These are phyloP conservation scores for Pampusana beccarii DNA, from an alignment of 2,113 vertebrate species.

Conservation along the genomic window DNA sequence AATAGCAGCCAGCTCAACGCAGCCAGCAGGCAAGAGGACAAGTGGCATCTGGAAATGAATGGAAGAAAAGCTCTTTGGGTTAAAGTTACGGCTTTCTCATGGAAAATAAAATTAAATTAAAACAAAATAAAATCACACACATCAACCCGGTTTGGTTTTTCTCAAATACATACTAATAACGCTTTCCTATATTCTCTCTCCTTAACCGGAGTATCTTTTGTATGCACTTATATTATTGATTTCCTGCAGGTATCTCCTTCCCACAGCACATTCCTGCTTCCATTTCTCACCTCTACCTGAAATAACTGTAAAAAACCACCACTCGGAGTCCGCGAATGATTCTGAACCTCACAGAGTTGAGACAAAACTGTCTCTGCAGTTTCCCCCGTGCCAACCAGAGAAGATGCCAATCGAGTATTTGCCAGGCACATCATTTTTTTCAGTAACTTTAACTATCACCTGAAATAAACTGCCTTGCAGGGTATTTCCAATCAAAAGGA, in stretches of 20 bases:
- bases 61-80: neutral
- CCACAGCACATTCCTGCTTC: neutral
- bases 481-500: neutral
- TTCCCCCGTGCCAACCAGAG: neutral
- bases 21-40: neutral
- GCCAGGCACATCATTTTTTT: neutral
- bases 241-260: neutral
- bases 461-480: neutral
- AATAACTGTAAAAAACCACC: neutral
- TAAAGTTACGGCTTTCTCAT: neutral
- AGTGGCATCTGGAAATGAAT: neutral
- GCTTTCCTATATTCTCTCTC: neutral
- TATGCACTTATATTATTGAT: neutral
- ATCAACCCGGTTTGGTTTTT: neutral
- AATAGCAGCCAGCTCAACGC: neutral
- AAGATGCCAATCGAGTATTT: neutral
- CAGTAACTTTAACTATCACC: neutral
- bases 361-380: neutral
- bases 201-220: neutral
- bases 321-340: neutral
- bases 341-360: neutral
- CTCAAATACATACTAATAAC: neutral
- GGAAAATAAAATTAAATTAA: neutral
- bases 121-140: neutral
- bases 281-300: neutral